Conservation (phyloP, 2,888 invertebrate genomes). For the Metacarcinus magister region DNA sequence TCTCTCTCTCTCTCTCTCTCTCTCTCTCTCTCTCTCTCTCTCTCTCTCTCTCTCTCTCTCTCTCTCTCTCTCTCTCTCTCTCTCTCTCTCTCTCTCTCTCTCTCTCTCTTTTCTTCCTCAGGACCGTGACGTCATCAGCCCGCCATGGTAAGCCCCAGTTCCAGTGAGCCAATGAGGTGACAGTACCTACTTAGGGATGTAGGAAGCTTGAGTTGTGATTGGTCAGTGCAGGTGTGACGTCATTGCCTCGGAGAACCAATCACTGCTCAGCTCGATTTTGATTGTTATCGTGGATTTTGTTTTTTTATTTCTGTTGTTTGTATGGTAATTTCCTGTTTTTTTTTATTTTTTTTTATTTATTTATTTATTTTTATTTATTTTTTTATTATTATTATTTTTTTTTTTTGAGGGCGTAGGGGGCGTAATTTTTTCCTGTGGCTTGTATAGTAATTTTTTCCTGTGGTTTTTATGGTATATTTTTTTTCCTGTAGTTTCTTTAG, state of each 20-base stretch:
- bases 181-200: neutral
- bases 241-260: neutral
- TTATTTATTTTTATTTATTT: neutral
- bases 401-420: too few relatives aligned
- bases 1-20: too few relatives aligned
- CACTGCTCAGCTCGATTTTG: neutral
- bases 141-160: neutral
- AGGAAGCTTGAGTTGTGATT: neutral
- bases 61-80: neutral
- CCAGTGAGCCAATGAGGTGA: neutral
- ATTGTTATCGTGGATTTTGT: too few relatives aligned
- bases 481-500: too few relatives aligned
- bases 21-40: too few relatives aligned
- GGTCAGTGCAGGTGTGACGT: neutral
- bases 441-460: too few relatives aligned
- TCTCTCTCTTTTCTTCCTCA: neutral
- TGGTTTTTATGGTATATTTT: too few relatives aligned
- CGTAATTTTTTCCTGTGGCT: too few relatives aligned
- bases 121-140: neutral
- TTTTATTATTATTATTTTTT: too few relatives aligned
- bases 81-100: neutral
- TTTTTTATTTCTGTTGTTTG: too few relatives aligned
- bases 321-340: neutral
- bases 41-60: neutral
- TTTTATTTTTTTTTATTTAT: slow-evolving; percentile 6